Conservation (phyloP, 2,797 vertebrate genomes). For the Ara ararauna region DNA sequence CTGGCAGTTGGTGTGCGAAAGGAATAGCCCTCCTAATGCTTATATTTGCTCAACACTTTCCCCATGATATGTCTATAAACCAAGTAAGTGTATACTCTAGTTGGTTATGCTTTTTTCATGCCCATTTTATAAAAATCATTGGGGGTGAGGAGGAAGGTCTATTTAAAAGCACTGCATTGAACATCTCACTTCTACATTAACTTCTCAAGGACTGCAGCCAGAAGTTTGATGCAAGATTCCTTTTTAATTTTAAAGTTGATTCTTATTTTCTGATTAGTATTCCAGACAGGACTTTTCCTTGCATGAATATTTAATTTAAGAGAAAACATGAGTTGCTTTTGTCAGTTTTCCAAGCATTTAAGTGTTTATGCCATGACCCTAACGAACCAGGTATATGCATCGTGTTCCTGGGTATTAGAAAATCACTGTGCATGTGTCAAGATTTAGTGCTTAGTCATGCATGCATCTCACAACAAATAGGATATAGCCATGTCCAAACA, state of each 20-base stretch:
- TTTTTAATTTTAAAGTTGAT: not conserved
- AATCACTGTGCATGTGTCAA: not conserved
- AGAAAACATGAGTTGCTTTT: not conserved
- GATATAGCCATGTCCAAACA: not conserved
- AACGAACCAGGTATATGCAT: not conserved
- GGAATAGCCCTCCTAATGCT: not conserved
- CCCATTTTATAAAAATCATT: not conserved
- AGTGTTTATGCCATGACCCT: not conserved
- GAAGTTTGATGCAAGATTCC: not conserved
- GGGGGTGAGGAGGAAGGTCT: not conserved
- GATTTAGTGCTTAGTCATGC: not conserved
- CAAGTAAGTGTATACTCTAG: not conserved
- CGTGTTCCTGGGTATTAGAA: not conserved
- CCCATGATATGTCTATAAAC: not conserved
- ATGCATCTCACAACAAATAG: not conserved
- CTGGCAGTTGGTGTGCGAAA: not conserved
- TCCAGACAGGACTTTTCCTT: not conserved
- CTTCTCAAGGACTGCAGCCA: not conserved
- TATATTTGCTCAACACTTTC: not conserved
- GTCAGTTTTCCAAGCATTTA: not conserved
- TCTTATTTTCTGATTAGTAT: not conserved
- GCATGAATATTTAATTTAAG: not conserved
- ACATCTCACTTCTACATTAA: not conserved
- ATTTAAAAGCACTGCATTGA: not conserved
- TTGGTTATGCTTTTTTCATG: not conserved